phyloP scores from a whole-genome alignment of 2,113 vertebrate species.

The Limanda limanda region DNA sequence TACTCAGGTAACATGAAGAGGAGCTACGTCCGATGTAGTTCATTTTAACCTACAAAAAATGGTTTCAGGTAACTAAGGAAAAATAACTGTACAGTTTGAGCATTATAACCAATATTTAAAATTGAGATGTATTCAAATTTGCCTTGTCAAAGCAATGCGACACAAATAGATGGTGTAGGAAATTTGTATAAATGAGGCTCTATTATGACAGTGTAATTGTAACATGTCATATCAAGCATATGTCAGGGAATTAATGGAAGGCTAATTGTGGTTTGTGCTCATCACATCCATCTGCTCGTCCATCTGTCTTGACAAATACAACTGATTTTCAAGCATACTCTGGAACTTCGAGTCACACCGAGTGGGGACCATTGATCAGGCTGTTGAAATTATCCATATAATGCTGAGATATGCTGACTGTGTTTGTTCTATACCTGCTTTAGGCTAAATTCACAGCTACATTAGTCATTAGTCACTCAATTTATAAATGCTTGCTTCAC shows the following conservation, averaged over 20 bases:
- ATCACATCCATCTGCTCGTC: constrained; percentile 74
- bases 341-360: constrained; percentile 45
- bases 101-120: constrained; percentile 14
- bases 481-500: neutral
- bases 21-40: too few relatives aligned
- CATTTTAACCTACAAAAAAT: too few relatives aligned
- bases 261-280: constrained; percentile 69
- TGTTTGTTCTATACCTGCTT: too few relatives aligned
- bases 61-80: too few relatives aligned
- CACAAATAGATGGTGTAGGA: constrained; percentile 44
- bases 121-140: constrained; percentile 23
- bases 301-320: constrained; percentile 66
- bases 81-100: constrained; percentile 5
- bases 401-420: constrained; percentile 7
- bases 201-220: constrained; percentile 64
- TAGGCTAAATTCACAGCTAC: neutral
- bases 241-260: constrained; percentile 66
- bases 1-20: too few relatives aligned
- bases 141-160: constrained; percentile 35
- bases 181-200: constrained; percentile 55
- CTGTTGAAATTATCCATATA: constrained; percentile 32
- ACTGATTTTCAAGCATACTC: constrained; percentile 52
- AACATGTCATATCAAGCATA: constrained; percentile 72
- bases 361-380: constrained; percentile 53
- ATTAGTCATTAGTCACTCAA: neutral